phyloP scores from a whole-genome alignment of 2,888 invertebrate genomes.

The Epirrita christyi region DNA sequence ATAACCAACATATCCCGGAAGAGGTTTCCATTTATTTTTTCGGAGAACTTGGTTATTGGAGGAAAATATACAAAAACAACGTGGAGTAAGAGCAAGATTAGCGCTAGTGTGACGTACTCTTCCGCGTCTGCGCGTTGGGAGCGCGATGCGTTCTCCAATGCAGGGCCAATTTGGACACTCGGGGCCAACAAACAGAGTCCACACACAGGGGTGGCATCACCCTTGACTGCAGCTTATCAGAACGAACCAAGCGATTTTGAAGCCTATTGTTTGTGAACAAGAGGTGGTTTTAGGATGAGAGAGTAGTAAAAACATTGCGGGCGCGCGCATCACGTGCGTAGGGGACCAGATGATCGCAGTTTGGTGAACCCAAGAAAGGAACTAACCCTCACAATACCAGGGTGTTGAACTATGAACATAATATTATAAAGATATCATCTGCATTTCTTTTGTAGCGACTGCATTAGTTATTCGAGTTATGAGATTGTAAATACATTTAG shows the following conservation, averaged over 20 bases:
- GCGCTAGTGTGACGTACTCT: constrained; percentile 77
- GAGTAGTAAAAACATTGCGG: constrained; percentile 54
- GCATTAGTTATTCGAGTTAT: background rate
- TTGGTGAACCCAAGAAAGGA: constrained; percentile 58
- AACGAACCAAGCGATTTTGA: constrained; percentile 36
- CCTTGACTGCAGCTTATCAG: constrained; percentile 58
- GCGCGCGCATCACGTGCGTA: constrained; percentile 69
- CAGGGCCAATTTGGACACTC: constrained; percentile 66
- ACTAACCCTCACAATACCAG: constrained; percentile 56
- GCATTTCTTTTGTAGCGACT: constrained; percentile 6
- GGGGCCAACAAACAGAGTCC: constrained; percentile 64
- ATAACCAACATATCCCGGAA: constrained; percentile 8
- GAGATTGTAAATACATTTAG: too few relatives aligned
- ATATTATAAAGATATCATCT: constrained; percentile 25
- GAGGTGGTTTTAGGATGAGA: constrained; percentile 17
- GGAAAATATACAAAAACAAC: constrained; percentile 53
- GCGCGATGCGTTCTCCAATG: constrained; percentile 54
- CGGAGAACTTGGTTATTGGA: constrained; percentile 30
- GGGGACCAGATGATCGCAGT: constrained; percentile 77
- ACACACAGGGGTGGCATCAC: constrained; percentile 53
- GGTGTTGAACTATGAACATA: constrained; percentile 38
- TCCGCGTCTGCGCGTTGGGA: constrained; percentile 78
- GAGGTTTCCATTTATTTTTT: constrained; percentile 1
- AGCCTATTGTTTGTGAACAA: constrained; percentile 35
- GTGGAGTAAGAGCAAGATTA: constrained; percentile 64